Percentiles rank a stretch among this genome's conserved stretches.
Conservation (phyloP, 2,113 vertebrate species). For the Melanerpes formicivorus region DNA sequence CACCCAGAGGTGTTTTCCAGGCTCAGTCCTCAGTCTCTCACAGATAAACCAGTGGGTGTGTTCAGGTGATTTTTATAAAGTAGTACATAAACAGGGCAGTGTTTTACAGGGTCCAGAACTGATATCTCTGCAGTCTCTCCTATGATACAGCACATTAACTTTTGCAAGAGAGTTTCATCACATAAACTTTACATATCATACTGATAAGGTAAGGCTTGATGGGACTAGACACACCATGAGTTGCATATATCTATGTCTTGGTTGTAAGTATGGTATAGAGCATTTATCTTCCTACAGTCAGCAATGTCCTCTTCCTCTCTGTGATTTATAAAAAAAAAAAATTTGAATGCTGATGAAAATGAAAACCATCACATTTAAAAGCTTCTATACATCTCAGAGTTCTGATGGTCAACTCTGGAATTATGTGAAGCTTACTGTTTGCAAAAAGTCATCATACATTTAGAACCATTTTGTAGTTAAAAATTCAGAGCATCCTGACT, state of each 20-base stretch:
- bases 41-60: background rate
- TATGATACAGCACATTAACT: background rate
- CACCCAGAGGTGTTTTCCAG: background rate
- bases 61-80: background rate
- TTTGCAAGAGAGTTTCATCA: background rate
- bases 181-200: background rate
- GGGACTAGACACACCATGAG: background rate
- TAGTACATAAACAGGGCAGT: background rate
- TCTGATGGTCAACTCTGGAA: background rate
- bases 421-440: background rate
- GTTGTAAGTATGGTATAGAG: background rate
- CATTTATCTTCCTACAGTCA: background rate
- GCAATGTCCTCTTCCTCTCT: no score
- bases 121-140: background rate
- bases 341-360: background rate
- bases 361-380: background rate
- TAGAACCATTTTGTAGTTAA: background rate
- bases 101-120: background rate
- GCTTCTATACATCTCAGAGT: background rate
- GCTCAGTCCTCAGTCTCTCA: background rate
- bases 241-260: fast-evolving
- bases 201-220: background rate
- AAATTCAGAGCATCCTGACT: background rate
- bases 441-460: background rate
- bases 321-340: background rate